Base-by-base conservation (phyloP, 1,140 invertebrate genomes). In the Brachionus manjavacas region DNA sequence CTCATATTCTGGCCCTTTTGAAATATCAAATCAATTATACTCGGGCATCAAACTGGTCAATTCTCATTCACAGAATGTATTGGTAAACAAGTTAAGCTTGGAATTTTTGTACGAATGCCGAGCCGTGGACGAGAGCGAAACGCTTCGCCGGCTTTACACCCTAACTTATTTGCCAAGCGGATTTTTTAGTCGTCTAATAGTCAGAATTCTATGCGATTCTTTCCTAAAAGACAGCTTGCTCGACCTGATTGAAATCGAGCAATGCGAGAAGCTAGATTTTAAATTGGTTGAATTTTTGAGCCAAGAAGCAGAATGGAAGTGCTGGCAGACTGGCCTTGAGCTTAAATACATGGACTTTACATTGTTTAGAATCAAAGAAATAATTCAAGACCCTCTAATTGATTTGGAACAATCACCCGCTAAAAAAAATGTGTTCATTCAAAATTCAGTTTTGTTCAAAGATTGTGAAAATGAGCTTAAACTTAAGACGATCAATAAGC, bases 131-230 rank as follows among this genome's bases (percentile, higher is more conserved):
- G 86, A 87, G 14, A 86, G 86, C 9, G 87, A 88, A 60, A 88
- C 88, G 3, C 85, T 89, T 74, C 86, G 88, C 41, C 86, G 91
- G 20, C 86, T 91, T 2, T 91, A 91, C 85, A 86, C 90, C 4
- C 94, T 99, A 92, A 96, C 96, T 0, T 99, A 99, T 89, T 95
- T 99, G 88, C 97, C 97, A 0, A 95, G 94, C 86, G 97, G 97
- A 0, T 99, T 99, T 89, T 81, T 81, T 9, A 81, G 79, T 64
- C 49, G 79, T 14, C 31, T 81, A 64, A 81, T 81, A 39, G 39
- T 43, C 2, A 52, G 79, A 28, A 81, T 81, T 1, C 43, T 81
- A 23, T 39, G 79, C 28, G 79, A 81, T 43, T 64, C 79, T 12
- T 43, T 81, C 4, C 52, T 81, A 0, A 60, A 68, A 41, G 79